Evolutionary conservation across 2,113 vertebrate species (phyloP).

Genomic region (Lepus americanus): DNA sequence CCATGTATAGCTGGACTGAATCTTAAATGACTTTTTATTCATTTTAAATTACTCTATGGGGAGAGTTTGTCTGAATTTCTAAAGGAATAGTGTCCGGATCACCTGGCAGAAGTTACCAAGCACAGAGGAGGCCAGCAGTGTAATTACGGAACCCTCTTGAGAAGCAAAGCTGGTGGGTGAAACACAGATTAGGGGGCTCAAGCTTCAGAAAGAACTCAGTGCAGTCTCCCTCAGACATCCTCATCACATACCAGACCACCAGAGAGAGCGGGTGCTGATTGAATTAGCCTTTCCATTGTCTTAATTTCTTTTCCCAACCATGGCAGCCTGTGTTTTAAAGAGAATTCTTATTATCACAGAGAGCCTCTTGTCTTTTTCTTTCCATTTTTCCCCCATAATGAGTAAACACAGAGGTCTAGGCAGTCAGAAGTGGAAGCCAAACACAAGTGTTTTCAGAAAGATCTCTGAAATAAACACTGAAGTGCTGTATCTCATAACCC

Average conservation of each 20-base stretch:
- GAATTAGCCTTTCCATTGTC: not conserved
- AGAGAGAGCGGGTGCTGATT: not conserved
- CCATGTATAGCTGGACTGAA: not conserved
- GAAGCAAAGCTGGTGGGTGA: not conserved
- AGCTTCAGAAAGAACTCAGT: not conserved
- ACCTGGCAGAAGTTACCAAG: not conserved
- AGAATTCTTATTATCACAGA: not conserved
- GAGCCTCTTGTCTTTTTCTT: slow-evolving; percentile 53
- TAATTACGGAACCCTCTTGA: not conserved
- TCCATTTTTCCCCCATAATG: slow-evolving; percentile 20
- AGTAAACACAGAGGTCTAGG: slow-evolving; percentile 69
- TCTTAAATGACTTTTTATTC: not conserved
- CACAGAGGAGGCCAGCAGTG: not conserved
- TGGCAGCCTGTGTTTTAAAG: not conserved
- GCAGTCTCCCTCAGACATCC: not conserved
- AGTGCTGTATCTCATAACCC: slow-evolving; percentile 73
- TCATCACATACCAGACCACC: not conserved
- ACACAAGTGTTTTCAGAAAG: slow-evolving; percentile 66
- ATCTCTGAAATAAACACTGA: slow-evolving; percentile 73
- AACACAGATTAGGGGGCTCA: not conserved
- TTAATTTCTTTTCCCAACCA: slow-evolving; percentile 20
- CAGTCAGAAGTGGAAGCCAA: slow-evolving; percentile 66
- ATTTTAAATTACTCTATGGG: not conserved
- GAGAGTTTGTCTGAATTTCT: not conserved
- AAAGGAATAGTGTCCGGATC: not conserved